A percentile compares a stretch with the other conserved stretches of the same genome.
These are phyloP conservation scores for Lagopus leucura DNA, from an alignment of 2,113 vertebrate genomes.

Conservation along the genomic window DNA sequence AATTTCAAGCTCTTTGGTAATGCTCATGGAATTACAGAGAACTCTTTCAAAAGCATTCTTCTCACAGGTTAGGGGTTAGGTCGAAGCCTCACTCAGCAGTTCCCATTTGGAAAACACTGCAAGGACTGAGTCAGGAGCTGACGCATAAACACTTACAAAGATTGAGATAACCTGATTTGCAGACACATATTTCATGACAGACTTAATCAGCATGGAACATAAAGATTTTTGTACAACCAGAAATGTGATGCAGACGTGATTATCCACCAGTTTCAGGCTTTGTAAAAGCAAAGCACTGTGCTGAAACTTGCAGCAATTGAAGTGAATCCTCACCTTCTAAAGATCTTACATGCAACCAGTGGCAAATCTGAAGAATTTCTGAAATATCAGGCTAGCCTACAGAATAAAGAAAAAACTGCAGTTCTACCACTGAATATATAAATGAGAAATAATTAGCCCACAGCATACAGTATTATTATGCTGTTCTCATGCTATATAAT, in stretches of 20 bases:
- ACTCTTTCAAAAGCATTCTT: conserved; percentile 1
- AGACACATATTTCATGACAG: conserved; percentile 14
- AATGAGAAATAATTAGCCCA: not conserved
- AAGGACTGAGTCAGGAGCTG: conserved; percentile 40
- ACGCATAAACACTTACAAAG: not conserved
- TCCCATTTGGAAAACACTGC: conserved; percentile 7
- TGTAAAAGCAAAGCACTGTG: not conserved
- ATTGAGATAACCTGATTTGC: conserved; percentile 24
- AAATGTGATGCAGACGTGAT: not conserved
- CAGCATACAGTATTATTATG: not conserved
- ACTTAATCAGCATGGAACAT: conserved; percentile 11
- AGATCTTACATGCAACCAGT: not conserved
- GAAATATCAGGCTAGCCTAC: not conserved
- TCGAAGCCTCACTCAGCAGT: conserved; percentile 30
- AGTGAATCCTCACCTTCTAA: not conserved
- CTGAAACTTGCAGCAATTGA: not conserved
- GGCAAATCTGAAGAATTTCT: not conserved
- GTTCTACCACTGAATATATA: not conserved
- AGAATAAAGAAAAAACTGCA: not conserved
- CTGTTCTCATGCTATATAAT: not conserved
- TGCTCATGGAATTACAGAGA: conserved; percentile 1
- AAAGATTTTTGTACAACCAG: conserved; percentile 18
- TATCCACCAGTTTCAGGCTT: not conserved
- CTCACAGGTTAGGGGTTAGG: not conserved
- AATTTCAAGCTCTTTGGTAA: conserved; percentile 24